Percentiles rank a stretch among this genome's conserved stretches.
phyloP scores from a whole-genome alignment of 2,888 invertebrate genomes.

The Lasioglossum villosulum region DNA sequence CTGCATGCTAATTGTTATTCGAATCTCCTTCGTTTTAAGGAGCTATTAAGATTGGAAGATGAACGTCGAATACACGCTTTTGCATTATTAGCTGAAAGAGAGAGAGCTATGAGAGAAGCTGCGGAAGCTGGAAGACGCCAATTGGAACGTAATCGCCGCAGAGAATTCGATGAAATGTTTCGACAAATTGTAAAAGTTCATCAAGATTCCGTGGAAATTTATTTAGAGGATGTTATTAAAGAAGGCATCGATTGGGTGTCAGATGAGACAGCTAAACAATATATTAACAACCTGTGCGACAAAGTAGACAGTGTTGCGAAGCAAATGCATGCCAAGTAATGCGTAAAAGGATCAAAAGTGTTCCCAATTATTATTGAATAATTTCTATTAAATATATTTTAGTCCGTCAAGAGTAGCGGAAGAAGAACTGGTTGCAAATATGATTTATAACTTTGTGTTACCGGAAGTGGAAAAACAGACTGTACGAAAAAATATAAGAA shows the following conservation, averaged over 20 bases:
- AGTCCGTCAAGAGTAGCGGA: constrained; percentile 67
- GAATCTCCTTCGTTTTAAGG: constrained; percentile 85
- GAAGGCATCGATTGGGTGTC: constrained; percentile 87
- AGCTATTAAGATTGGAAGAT: constrained; percentile 90
- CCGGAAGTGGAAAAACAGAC: constrained; percentile 84
- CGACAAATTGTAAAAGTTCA: constrained; percentile 88
- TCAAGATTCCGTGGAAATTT: constrained; percentile 87
- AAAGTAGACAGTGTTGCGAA: constrained; percentile 86
- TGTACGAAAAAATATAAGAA: constrained; percentile 81
- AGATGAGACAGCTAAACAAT: constrained; percentile 85
- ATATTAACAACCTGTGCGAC: constrained; percentile 86
- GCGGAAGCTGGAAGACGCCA: constrained; percentile 92
- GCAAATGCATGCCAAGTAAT: constrained; percentile 79
- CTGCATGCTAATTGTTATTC: not conserved
- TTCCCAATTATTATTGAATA: constrained; percentile 55
- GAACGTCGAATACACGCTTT: constrained; percentile 93
- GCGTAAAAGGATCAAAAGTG: constrained; percentile 22
- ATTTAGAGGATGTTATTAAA: constrained; percentile 88
- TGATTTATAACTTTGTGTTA: constrained; percentile 84
- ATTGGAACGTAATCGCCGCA: constrained; percentile 89
- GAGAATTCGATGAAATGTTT: constrained; percentile 93
- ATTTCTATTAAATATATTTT: constrained; percentile 12
- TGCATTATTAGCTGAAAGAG: constrained; percentile 91
- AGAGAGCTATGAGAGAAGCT: constrained; percentile 91
- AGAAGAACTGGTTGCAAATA: constrained; percentile 77